Evolutionary conservation across 2,113 vertebrate genomes (phyloP).

Genomic region (Gallinago undulata): DNA sequence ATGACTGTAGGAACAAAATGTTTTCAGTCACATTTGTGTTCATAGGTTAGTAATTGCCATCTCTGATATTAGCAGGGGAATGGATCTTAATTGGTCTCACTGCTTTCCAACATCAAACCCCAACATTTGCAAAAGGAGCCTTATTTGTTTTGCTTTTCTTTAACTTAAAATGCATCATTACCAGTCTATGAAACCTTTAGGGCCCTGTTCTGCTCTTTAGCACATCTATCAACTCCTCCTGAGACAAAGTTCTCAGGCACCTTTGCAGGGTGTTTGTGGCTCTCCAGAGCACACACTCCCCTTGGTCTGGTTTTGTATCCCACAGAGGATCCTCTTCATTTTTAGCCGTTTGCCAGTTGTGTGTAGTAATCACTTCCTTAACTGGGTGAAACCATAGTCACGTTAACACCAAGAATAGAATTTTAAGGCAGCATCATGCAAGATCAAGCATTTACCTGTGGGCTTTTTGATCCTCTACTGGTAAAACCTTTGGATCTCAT

Average conservation of each 20-base stretch:
- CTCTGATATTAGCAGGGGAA: slow-evolving; percentile 38
- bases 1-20: background rate
- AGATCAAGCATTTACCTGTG: background rate
- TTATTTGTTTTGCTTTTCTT: slow-evolving; percentile 7
- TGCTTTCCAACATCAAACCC: slow-evolving; percentile 41
- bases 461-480: background rate
- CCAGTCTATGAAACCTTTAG: background rate
- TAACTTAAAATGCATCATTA: background rate
- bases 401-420: background rate
- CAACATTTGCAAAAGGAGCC: background rate
- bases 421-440: background rate
- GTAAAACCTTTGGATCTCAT: background rate
- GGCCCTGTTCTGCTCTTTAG: background rate
- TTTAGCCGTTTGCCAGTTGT: background rate
- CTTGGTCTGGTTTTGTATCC: background rate
- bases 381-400: background rate
- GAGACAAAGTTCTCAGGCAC: background rate
- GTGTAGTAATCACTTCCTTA: background rate
- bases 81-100: slow-evolving; percentile 48
- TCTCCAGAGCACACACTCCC: background rate
- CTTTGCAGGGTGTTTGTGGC: background rate
- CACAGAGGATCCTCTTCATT: background rate
- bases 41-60: slow-evolving; percentile 12
- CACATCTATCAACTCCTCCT: background rate
- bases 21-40: background rate